These are phyloP conservation scores for Arvicanthis niloticus DNA, from an alignment of 2,113 vertebrate species.

Conservation along the genomic window DNA sequence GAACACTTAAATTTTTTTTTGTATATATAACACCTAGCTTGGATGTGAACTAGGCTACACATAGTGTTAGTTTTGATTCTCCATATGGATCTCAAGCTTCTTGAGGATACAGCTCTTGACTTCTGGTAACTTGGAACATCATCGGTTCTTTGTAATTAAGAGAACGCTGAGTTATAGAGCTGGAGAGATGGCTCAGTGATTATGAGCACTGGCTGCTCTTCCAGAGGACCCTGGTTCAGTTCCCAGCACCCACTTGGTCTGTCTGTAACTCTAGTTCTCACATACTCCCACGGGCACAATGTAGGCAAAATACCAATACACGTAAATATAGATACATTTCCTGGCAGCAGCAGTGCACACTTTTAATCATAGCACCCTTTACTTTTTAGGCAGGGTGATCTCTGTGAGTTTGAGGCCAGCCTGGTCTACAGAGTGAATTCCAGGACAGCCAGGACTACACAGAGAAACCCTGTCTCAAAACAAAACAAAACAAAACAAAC, in stretches of 20 bases:
- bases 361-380: background rate
- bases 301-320: background rate
- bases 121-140: background rate
- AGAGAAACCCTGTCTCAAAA: background rate
- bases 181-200: background rate
- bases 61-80: background rate
- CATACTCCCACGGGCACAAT: background rate
- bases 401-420: background rate
- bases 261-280: background rate
- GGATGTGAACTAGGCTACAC: background rate
- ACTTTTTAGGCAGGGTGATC: background rate
- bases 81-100: background rate
- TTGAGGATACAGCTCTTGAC: slow-evolving; percentile 5
- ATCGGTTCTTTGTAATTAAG: background rate
- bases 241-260: background rate
- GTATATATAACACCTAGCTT: background rate
- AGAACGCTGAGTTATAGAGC: background rate
- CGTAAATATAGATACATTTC: background rate
- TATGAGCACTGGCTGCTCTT: background rate
- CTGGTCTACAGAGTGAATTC: background rate
- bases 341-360: background rate
- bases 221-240: background rate
- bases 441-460: background rate
- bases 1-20: background rate
- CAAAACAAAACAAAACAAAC: background rate